Evolutionary conservation across 2,113 vertebrate species (phyloP).

Genomic region (Chaetops frenatus): DNA sequence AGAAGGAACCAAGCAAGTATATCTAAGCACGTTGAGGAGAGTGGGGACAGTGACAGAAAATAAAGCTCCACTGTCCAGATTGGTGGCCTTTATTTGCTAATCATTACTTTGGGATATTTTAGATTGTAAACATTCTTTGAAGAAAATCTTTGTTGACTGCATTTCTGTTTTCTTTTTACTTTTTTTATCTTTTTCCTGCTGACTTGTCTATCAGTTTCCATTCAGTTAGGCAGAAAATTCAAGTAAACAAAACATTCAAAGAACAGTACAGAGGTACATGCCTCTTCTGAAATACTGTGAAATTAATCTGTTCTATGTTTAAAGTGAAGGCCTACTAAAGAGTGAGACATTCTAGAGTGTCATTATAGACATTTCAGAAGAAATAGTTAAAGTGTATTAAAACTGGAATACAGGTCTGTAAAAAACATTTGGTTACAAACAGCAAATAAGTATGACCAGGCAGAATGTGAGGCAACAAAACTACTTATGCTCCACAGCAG

Average conservation of each 20-base stretch:
- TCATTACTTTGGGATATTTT: not conserved
- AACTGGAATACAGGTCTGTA: not conserved
- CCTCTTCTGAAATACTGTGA: not conserved
- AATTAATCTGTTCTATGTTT: not conserved
- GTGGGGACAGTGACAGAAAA: not conserved
- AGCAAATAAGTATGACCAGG: not conserved
- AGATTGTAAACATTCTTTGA: not conserved
- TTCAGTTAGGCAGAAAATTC: constrained; percentile 10
- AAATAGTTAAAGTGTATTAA: not conserved
- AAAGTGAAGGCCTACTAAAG: not conserved
- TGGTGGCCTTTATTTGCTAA: not conserved
- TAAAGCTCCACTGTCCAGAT: not conserved
- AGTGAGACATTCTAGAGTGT: not conserved
- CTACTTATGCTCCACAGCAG: not conserved
- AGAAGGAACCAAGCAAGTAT: not conserved
- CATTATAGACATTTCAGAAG: not conserved
- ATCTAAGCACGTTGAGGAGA: not conserved
- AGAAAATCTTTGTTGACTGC: not conserved
- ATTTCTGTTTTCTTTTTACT: not conserved
- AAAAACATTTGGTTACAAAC: not conserved
- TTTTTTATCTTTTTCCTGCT: not conserved
- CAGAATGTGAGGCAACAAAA: not conserved
- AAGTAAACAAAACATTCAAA: not conserved
- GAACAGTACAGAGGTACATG: not conserved
- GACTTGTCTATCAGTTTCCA: not conserved